phyloP scores from a whole-genome alignment of 1,140 invertebrate species.

The Drosophila santomea region DNA sequence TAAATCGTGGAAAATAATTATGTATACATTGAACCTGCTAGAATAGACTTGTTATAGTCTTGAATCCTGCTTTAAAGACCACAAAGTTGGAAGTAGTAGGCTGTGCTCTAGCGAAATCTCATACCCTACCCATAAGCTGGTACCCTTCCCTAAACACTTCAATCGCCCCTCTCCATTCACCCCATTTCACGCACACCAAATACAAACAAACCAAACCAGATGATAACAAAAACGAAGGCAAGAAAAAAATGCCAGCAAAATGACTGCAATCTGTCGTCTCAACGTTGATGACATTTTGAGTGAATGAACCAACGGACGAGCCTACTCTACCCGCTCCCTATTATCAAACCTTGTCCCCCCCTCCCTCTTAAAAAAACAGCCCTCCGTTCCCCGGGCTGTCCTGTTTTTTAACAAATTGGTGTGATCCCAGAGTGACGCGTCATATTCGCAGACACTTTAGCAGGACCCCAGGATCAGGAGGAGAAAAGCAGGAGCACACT shows the following conservation, averaged over 20 bases:
- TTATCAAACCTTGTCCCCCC: constrained; percentile 3
- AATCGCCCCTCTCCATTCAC: constrained; percentile 17
- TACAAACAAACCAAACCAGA: constrained; percentile 51
- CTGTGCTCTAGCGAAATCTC: neutral
- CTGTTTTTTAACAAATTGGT: constrained; percentile 80
- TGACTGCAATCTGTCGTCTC: constrained; percentile 82
- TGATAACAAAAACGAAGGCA: constrained; percentile 58
- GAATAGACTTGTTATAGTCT: too few species aligned
- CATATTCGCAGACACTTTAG: constrained; percentile 81
- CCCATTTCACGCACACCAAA: constrained; percentile 33
- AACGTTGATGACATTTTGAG: constrained; percentile 82
- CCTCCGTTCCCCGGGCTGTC: constrained; percentile 9
- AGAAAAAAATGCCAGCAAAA: constrained; percentile 67
- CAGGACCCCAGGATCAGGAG: constrained; percentile 56
- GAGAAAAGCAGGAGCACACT: constrained; percentile 18
- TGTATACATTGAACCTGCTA: too few species aligned
- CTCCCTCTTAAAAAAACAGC: neutral
- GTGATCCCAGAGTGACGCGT: constrained; percentile 80
- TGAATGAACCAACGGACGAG: constrained; percentile 72
- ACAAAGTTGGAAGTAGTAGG: too few species aligned
- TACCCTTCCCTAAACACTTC: constrained; percentile 10
- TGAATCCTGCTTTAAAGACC: too few species aligned
- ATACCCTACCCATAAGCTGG: neutral
- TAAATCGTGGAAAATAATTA: too few species aligned
- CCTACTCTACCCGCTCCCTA: constrained; percentile 44